These are phyloP conservation scores for Macrobrachium nipponense DNA, from an alignment of 1,140 invertebrate genomes.

Conservation along the genomic window DNA sequence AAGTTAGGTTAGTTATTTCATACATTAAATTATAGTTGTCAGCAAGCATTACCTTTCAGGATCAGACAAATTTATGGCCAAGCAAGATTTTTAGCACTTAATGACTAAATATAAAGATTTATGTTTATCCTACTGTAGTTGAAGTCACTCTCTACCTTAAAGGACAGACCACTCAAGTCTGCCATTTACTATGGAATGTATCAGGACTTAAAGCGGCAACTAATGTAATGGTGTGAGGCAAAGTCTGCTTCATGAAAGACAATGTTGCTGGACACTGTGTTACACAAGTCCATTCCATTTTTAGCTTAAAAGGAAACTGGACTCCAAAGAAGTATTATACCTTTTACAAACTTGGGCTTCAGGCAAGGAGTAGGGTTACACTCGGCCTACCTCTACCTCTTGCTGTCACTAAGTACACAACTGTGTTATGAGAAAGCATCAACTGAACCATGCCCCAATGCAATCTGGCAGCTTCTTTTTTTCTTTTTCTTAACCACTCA, in stretches of 20 bases:
- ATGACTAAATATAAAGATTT: conserved; percentile 7
- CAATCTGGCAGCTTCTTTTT: conserved; percentile 38
- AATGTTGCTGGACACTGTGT: conserved; percentile 43
- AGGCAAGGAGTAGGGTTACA: conserved; percentile 22
- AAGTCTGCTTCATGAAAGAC: conserved; percentile 59
- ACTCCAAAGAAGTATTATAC: not conserved
- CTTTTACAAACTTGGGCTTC: conserved; percentile 21
- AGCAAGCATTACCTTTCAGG: conserved; percentile 61
- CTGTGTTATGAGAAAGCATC: conserved; percentile 46
- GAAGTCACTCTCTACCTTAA: conserved; percentile 19
- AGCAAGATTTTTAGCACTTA: conserved; percentile 36
- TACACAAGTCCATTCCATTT: not conserved
- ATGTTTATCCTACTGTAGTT: conserved; percentile 34
- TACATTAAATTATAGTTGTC: conserved; percentile 46
- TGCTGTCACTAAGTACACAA: conserved; percentile 51
- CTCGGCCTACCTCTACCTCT: conserved; percentile 27
- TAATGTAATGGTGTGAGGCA: conserved; percentile 44
- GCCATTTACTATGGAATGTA: conserved; percentile 55
- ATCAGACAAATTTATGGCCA: conserved; percentile 57
- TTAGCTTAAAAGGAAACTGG: not conserved
- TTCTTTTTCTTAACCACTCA: conserved; percentile 11
- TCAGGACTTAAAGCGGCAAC: conserved; percentile 29
- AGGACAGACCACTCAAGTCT: conserved; percentile 1
- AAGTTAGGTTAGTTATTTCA: conserved; percentile 51
- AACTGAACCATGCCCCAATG: conserved; percentile 36